Base-by-base conservation (phyloP, 2,888 invertebrate genomes). In the Lordiphosa fenestrarum region DNA sequence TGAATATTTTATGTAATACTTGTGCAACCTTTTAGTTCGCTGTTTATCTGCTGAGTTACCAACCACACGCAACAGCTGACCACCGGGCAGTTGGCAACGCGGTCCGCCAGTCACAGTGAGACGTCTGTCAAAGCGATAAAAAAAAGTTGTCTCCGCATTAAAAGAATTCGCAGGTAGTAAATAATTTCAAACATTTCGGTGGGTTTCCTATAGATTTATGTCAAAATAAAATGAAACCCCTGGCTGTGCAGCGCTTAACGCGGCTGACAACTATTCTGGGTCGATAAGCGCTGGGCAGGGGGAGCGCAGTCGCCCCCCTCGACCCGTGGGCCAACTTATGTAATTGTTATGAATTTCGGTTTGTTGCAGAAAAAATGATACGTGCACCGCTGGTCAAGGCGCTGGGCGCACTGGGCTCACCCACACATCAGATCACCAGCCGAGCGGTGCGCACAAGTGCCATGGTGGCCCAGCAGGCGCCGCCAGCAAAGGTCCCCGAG, bases 351-450 rank as follows among this genome's bases (percentile, higher is more conserved):
- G 66, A 46, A 5, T 59, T 38, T 33, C 30, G 41, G 55, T 46
- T 62, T 62, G 40, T 73, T 73, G 68, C 72, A 85, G 83, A 72
- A 67, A 87, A 83, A 78, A 95, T 95, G 95, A 91, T 95, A 91
- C 94, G 95, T 90, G 92, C 94, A 90, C 93, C 94, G 88, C 91
- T 94, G 84, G 90, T 91, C 70, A 93, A 93, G 91, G 93, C 93
- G 89, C 91, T 94, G 81, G 86, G 87, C 71, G 85, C 91, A 86
- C 90, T 89, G 71, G 84, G 88, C 78, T 88, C 88, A 39, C 88
- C 88, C 58, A 86, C 88, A 66, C 87, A 88, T 61, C 82, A 87
- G 54, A 89, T 91, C 61, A 90, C 90, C 59, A 90, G 91, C 75
- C 88, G 90, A 80, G 89, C 90, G 71, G 87, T 88, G 71, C 88